phyloP scores from a whole-genome alignment of 2,888 invertebrate genomes.

The Nephrotoma appendiculata region DNA sequence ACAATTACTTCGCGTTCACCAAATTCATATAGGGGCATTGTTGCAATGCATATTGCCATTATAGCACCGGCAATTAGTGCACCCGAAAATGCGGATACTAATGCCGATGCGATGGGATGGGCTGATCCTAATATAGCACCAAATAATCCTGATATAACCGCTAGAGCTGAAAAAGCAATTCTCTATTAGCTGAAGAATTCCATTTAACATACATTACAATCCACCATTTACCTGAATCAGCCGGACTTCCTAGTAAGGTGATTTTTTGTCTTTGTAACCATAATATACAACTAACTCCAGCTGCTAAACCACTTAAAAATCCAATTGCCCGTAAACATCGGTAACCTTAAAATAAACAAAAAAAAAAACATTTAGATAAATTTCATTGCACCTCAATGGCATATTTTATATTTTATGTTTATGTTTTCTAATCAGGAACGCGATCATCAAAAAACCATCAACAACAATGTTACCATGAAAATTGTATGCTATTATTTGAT shows the following conservation, averaged over 20 bases:
- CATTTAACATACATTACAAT: not conserved
- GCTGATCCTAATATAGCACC: slow-evolving; percentile 32
- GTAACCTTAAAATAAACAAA: slow-evolving; percentile 46
- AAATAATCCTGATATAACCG: slow-evolving; percentile 29
- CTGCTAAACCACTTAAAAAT: slow-evolving; percentile 77
- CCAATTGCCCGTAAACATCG: slow-evolving; percentile 77
- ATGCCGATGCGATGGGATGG: slow-evolving; percentile 30
- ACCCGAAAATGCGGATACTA: slow-evolving; percentile 29
- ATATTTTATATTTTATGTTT: not conserved
- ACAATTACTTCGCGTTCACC: slow-evolving; percentile 31
- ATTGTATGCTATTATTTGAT: not conserved
- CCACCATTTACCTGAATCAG: slow-evolving; percentile 21
- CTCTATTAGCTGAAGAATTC: too few species aligned
- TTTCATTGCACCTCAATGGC: not conserved
- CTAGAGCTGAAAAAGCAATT: slow-evolving; percentile 19
- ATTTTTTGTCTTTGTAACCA: slow-evolving; percentile 68
- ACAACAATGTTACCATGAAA: not conserved
- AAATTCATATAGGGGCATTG: slow-evolving; percentile 33
- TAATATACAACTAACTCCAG: slow-evolving; percentile 69
- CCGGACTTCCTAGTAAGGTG: slow-evolving; percentile 49
- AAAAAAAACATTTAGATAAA: not conserved
- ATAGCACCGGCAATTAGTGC: slow-evolving; percentile 29
- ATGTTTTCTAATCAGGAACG: not conserved
- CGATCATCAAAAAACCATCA: not conserved
- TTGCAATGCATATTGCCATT: slow-evolving; percentile 32